Base-by-base conservation (phyloP, 2,888 invertebrate species). In the Quadriops clusia region DNA sequence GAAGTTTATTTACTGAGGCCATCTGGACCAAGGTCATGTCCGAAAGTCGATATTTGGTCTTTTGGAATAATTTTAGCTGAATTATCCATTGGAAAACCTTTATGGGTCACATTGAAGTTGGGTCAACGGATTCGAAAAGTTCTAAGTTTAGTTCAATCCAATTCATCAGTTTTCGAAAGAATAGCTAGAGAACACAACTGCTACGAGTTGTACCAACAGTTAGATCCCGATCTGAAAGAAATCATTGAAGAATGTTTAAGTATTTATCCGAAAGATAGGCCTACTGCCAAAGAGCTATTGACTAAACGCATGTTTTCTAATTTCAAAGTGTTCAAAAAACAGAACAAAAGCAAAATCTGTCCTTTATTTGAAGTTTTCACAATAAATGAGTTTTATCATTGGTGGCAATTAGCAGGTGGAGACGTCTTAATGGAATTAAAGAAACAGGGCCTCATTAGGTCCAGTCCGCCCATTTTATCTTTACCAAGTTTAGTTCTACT, bases 351-450 rank as follows among this genome's bases (percentile, higher is more conserved):
- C 32, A 54, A 56, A 37, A 50, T 54, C 28, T 49, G 47, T 23
- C 41, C 50, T 37, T 46, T 47, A 2, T 59, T 52, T 36, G 51
- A 58, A 41, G 49, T 52, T 11, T 60, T 61, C 35, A 60, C 77
- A 7, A 63, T 94, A 40, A 75, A 82, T 38, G 86, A 91, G 52
- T 68, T 93, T 14, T 97, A 93, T 56, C 83, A 91, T 55, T 74
- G 93, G 61, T 97, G 97, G 97, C 85, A 87, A 55, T 56, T 97
- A 33, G 87, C 95, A 10, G 97, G 97, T 2, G 94, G 94, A 0
- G 94, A 95, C 63, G 81, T 94, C 30, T 82, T 86, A 38, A 70
- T 78, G 1, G 91, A 91, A 54, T 65, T 97, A 17, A 87, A 86
- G 52, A 87, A 85, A 52, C 87, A 90, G 56, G 89, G 89, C 1